phyloP scores from a whole-genome alignment of 2,888 invertebrate species.

The Rapana venosa region DNA sequence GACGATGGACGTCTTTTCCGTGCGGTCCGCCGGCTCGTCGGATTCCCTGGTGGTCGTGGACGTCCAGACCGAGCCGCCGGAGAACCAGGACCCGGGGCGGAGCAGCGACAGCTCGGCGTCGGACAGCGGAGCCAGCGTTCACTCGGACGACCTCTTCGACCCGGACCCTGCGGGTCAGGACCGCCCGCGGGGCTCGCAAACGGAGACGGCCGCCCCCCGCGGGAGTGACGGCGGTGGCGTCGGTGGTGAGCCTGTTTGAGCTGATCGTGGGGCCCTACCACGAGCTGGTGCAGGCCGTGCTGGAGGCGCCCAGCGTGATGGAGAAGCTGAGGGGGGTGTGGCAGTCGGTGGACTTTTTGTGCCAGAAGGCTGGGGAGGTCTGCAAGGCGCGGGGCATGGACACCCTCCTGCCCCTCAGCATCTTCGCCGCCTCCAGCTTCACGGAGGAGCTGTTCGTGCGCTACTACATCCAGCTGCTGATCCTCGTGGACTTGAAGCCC shows the following conservation, averaged over 20 bases:
- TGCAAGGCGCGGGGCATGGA: slow-evolving; percentile 35
- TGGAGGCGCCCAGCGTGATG: neutral
- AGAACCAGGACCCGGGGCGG: neutral
- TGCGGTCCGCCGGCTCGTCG: neutral
- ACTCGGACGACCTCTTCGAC: neutral
- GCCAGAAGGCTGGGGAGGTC: neutral
- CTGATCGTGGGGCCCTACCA: slow-evolving; percentile 35
- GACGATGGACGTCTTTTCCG: neutral
- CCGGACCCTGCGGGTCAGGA: neutral
- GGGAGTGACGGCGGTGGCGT: slow-evolving; percentile 31
- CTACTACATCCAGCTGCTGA: slow-evolving; percentile 36
- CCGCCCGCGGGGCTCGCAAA: neutral
- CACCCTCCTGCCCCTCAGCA: slow-evolving; percentile 35
- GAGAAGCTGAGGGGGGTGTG: slow-evolving; percentile 32
- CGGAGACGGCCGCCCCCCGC: neutral
- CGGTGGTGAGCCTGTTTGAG: slow-evolving; percentile 31
- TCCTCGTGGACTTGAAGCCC: slow-evolving; percentile 31
- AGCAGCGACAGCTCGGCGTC: slow-evolving; percentile 1
- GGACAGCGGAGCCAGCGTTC: slow-evolving; percentile 19
- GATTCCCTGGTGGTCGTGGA: no score
- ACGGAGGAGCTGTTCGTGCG: slow-evolving; percentile 20
- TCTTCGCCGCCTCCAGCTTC: slow-evolving; percentile 39
- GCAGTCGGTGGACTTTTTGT: slow-evolving; percentile 20
- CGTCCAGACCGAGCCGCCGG: no score
- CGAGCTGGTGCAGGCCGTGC: slow-evolving; percentile 8